These are phyloP conservation scores for Theretra japonica DNA, from an alignment of 2,888 invertebrate species.

Conservation along the genomic window DNA sequence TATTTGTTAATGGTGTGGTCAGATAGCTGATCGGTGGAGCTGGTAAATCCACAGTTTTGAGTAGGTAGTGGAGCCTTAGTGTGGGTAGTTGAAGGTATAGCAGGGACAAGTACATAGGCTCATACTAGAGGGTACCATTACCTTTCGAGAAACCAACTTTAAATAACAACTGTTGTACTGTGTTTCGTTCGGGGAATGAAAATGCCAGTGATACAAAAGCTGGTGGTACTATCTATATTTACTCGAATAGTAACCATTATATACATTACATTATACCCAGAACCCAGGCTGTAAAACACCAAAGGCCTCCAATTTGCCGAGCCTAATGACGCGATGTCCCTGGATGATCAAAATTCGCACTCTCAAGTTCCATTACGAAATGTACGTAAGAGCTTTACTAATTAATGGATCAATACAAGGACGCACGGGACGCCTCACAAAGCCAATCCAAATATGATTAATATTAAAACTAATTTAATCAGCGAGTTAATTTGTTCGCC, in stretches of 20 bases:
- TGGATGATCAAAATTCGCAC: not conserved
- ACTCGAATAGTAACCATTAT: too few relatives aligned
- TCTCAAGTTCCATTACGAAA: conserved; percentile 4
- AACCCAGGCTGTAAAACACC: too few relatives aligned
- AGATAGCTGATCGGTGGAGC: not conserved
- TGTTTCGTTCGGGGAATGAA: too few relatives aligned
- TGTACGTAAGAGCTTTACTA: conserved; percentile 13
- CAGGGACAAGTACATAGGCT: too few relatives aligned
- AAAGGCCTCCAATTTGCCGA: too few relatives aligned
- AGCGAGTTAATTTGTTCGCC: conserved; percentile 27
- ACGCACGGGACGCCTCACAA: conserved; percentile 28
- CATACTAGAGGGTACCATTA: too few relatives aligned
- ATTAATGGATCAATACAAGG: conserved; percentile 26
- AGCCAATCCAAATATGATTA: conserved; percentile 49
- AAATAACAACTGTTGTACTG: too few relatives aligned
- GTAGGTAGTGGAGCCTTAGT: not conserved
- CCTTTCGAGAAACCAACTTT: too few relatives aligned
- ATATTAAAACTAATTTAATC: conserved; percentile 43
- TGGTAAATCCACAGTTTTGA: not conserved
- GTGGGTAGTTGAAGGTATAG: too few relatives aligned
- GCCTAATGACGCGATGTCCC: not conserved
- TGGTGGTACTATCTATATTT: too few relatives aligned
- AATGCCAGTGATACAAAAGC: too few relatives aligned
- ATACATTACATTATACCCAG: too few relatives aligned
- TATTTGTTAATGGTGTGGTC: conserved; percentile 1